Conservation (phyloP, 53 echinoderm and acorn worm species). For the Stichopus horrens region DNA sequence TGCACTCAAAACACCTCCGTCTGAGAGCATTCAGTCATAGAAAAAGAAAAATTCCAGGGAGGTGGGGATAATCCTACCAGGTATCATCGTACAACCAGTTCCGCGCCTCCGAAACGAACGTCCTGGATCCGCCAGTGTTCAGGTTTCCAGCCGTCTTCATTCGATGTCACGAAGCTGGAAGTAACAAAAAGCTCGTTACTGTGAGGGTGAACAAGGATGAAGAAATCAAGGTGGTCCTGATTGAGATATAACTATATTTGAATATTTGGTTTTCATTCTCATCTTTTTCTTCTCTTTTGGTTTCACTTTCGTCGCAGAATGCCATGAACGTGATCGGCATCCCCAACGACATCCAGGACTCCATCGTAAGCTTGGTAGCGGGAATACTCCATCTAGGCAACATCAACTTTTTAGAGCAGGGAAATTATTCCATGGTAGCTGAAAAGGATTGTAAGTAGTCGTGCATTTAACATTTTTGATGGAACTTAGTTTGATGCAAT, state of each 20-base stretch:
- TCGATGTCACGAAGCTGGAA: no score
- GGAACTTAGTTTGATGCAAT: no score
- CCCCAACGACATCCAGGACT: constrained; percentile 70
- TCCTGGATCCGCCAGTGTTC: no score
- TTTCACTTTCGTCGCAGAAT: constrained; percentile 54
- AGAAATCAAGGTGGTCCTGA: neutral
- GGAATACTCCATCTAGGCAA: constrained; percentile 92
- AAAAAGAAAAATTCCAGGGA: no score
- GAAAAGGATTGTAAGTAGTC: constrained; percentile 86
- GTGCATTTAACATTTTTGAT: neutral
- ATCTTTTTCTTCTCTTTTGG: neutral
- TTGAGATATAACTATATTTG: neutral
- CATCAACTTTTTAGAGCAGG: constrained; percentile 77
- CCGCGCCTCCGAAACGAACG: no score
- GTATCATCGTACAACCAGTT: no score
- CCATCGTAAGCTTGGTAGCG: constrained; percentile 76
- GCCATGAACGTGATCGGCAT: constrained; percentile 96
- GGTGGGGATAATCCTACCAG: no score
- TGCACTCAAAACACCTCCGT: no score
- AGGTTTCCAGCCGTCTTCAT: no score
- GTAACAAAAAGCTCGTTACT: no score
- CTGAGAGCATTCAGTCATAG: no score
- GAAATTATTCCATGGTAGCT: constrained; percentile 88
- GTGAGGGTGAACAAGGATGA: neutral
- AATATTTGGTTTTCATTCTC: neutral